Conservation (phyloP, 2,888 invertebrate species). For the Seira musarum region DNA sequence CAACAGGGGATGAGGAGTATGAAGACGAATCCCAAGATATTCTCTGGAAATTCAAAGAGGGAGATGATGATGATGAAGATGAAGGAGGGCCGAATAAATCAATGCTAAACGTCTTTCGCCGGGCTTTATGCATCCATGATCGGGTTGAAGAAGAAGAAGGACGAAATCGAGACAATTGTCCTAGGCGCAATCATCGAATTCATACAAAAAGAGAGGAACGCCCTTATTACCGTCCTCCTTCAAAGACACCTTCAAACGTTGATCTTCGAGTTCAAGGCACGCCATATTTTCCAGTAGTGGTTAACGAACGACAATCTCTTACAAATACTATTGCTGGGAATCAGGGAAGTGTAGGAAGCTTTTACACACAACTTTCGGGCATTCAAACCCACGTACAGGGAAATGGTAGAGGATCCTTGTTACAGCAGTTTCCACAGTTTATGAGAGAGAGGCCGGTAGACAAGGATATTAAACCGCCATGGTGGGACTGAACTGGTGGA, state of each 20-base stretch:
- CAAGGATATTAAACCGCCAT: conserved; percentile 35
- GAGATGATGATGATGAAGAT: background rate
- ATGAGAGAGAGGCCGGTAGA: background rate
- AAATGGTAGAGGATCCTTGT: background rate
- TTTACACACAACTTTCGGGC: background rate
- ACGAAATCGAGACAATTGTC: background rate
- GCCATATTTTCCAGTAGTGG: too few species aligned
- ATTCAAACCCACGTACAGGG: background rate
- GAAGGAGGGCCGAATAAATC: conserved; percentile 11
- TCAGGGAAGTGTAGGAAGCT: background rate
- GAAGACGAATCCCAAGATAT: background rate
- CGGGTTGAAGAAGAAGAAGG: background rate
- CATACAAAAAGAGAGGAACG: too few species aligned
- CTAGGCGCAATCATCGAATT: background rate
- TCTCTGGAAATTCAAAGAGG: conserved; percentile 15
- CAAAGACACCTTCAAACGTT: background rate
- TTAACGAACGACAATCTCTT: too few species aligned
- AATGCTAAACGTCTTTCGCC: conserved; percentile 16
- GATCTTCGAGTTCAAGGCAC: too few species aligned
- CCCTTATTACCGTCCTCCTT: background rate
- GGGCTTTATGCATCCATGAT: conserved; percentile 30
- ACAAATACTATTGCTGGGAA: background rate
- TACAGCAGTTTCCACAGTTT: background rate
- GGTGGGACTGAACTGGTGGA: conserved; percentile 53
- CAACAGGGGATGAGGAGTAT: conserved; percentile 18